Evolutionary conservation across 1,140 invertebrate genomes (phyloP), one percentile per base, ranked within the genome.

Genomic region (Lysiphlebus fabarum): DNA sequence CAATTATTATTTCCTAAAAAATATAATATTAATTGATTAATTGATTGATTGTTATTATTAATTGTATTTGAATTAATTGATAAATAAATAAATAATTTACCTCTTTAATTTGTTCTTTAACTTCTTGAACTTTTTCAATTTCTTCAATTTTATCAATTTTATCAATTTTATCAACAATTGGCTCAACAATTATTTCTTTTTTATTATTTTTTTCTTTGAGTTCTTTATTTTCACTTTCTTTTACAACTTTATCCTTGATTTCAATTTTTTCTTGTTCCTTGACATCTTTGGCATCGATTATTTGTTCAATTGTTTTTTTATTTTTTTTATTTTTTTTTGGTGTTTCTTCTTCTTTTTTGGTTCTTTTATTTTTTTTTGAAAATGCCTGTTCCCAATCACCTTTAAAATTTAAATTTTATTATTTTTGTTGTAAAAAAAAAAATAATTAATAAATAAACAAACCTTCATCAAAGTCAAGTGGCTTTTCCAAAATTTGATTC

Each of bases 401-500:
- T 82, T 57, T 10, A 73, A 61, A 65, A 55, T n/a, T n/a, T n/a
- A n/a, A n/a, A n/a, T n/a, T n/a, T 34, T 41, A 33, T 17, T 11
- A 33, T 50, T 11, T 4, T 34, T 11, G 7, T 41, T 43, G 38
- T 50, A 37, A 51, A 7, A 11, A 42, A 14, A 62, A 50, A 53
- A 54, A 42, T 36, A 53, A 38, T 51, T 7, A 60, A 33, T 56
- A 42, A 48, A 55, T 37, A 53, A 43, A 58, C 43, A 49, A 53
- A 73, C 86, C 87, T 62, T 89, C 87, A 74, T 90, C 87, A 77
- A 83, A 88, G 66, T 89, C 87, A 43, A 84, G 81, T 8, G 87
- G 86, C 70, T 89, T 90, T 65, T 87, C 85, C 63, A 79, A 74
- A 42, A 79, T 66, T 17, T 81, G 68, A 63, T 84, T 83, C 62